Percentiles rank a stretch among this genome's conserved stretches.
phyloP scores from a whole-genome alignment of 2,113 vertebrate genomes.

The Scomber scombrus region DNA sequence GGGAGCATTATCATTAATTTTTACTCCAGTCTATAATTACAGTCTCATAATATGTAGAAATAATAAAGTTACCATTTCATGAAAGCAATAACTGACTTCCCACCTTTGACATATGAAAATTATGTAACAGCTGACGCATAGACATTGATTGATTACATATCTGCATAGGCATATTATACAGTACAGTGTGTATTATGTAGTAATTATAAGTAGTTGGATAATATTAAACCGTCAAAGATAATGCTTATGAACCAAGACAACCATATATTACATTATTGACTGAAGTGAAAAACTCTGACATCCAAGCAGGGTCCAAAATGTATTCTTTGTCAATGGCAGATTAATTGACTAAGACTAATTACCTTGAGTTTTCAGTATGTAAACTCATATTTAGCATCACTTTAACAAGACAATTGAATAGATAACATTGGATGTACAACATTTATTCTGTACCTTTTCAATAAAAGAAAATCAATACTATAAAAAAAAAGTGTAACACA shows the following conservation, averaged over 20 bases:
- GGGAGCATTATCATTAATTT: neutral
- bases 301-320: neutral
- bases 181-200: neutral
- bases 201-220: no score
- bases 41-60: neutral
- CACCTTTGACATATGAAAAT: neutral
- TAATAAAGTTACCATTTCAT: slow-evolving; percentile 1
- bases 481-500: no score
- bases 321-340: no score
- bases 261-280: neutral
- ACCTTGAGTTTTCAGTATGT: no score
- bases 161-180: neutral
- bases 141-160: neutral
- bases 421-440: no score
- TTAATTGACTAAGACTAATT: no score
- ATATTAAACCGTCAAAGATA: no score
- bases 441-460: no score
- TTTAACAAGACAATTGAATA: no score
- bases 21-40: neutral
- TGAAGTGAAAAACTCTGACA: neutral
- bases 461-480: no score
- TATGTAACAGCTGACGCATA: neutral
- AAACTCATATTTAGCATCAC: no score
- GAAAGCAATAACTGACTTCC: slow-evolving; percentile 1
- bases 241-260: neutral